Conservation (phyloP, 2,797 vertebrate genomes). For the Ibycter americanus region DNA sequence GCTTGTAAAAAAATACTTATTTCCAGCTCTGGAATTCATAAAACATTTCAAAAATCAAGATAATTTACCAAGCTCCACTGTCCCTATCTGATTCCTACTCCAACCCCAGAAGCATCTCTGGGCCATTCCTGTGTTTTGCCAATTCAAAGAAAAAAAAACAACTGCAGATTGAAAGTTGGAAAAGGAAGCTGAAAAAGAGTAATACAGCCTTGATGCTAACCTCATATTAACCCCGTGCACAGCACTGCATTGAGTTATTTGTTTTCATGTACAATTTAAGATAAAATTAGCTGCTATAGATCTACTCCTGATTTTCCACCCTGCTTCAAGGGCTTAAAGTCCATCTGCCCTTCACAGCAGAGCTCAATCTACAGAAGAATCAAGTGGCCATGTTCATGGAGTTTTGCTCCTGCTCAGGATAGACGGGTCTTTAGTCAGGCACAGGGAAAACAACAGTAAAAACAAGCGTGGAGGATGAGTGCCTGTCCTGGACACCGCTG, state of each 20-base stretch:
- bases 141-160: background rate
- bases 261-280: background rate
- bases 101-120: background rate
- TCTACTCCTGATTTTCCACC: background rate
- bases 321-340: background rate
- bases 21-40: background rate
- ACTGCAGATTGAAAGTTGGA: background rate
- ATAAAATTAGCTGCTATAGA: background rate
- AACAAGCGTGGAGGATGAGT: background rate
- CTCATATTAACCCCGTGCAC: background rate
- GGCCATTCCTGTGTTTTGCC: background rate
- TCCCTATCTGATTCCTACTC: background rate
- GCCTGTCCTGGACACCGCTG: background rate
- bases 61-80: background rate
- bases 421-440: background rate
- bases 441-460: fast-evolving
- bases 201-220: background rate
- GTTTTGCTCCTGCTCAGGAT: background rate
- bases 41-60: background rate
- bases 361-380: background rate
- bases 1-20: background rate
- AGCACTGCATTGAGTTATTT: background rate
- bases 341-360: background rate
- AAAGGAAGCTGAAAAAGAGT: background rate
- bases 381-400: fast-evolving